Evolutionary conservation across 2,113 vertebrate species (phyloP).

Genomic region (Oryzias woworae): DNA sequence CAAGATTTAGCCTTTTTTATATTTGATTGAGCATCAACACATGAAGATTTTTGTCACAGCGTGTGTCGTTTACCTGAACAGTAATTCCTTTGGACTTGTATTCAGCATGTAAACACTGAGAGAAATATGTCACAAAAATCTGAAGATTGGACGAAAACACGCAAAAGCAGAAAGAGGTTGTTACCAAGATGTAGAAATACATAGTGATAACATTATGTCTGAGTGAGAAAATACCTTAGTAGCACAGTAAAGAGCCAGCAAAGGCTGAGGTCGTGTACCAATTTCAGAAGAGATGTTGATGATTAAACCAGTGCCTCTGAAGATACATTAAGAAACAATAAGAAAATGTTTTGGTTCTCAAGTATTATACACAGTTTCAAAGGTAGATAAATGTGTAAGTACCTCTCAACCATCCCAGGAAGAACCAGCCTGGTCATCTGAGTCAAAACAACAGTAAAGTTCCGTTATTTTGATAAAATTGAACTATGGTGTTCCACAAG

Average conservation of each 20-base stretch:
- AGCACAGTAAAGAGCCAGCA: constrained; percentile 73
- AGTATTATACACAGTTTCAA: neutral
- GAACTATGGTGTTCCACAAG: too few relatives aligned
- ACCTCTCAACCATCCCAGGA: constrained; percentile 77
- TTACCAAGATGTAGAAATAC: neutral
- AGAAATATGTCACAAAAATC: constrained; percentile 78
- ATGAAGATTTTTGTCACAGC: neutral
- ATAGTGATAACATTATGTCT: neutral
- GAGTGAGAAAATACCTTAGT: constrained; percentile 66
- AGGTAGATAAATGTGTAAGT: constrained; percentile 7
- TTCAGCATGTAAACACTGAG: constrained; percentile 72
- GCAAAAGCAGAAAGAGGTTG: neutral
- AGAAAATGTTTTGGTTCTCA: neutral
- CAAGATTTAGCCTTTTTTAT: too few relatives aligned
- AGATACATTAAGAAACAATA: constrained; percentile 12
- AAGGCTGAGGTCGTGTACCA: constrained; percentile 67
- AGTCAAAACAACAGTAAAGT: neutral
- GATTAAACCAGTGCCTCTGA: constrained; percentile 71
- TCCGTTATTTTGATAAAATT: too few relatives aligned
- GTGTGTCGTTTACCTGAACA: constrained; percentile 73
- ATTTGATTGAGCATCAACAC: too few relatives aligned
- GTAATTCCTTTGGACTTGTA: constrained; percentile 74
- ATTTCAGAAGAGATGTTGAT: constrained; percentile 76
- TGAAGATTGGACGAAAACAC: constrained; percentile 48
- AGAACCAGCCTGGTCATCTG: constrained; percentile 77